Base-by-base conservation (phyloP, 2,113 vertebrate genomes). In the Ammodytes marinus region DNA sequence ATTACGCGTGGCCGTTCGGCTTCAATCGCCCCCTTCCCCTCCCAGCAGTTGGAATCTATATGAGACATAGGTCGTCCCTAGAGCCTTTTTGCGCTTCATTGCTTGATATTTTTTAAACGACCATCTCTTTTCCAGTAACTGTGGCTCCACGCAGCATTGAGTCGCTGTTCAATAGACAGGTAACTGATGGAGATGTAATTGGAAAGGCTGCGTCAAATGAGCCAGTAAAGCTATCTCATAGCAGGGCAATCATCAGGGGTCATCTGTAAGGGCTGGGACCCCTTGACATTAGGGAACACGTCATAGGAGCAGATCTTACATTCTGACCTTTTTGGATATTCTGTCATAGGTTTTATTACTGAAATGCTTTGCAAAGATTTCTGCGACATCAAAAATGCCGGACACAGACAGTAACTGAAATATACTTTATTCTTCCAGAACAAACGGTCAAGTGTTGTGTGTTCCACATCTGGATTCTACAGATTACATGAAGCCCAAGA, bases 151-250 rank as follows among this genome's bases (percentile, higher is more conserved):
- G 1, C 45, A 45, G 83, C 84, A 46, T 46, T 89, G 77, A 59
- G 84, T 85, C 88, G 91, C 53, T 65, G 90, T 65, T 85, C 80
- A 78, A 68, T 45, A 66, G 86, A 79, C 87, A 81, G 79, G 71
- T 71, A 67, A 77, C 68, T 67, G 87, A 94, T 85, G 69, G 57
- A 91, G 88, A 88, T 78, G 79, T 92, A 92, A 94, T 89, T 87
- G 89, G 72, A 86, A 84, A 90, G 73, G 87, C 89, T 43, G 83
- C 81, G 82, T 93, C 89, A 88, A 92, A 95, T 91, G 92, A 93
- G 91, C 74, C 91, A 86, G 84, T 65, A 70, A 90, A 89, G 85
- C 82, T 64, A 84, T 83, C 83, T 93, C 82, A 87, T 52, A 69
- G 27, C 27, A 27, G 84, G 64, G 80, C 74, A 91, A 88, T 92